Percentiles rank a stretch among this genome's conserved stretches.
Conservation (phyloP, 2,113 vertebrate species). For the Alethe castanea region DNA sequence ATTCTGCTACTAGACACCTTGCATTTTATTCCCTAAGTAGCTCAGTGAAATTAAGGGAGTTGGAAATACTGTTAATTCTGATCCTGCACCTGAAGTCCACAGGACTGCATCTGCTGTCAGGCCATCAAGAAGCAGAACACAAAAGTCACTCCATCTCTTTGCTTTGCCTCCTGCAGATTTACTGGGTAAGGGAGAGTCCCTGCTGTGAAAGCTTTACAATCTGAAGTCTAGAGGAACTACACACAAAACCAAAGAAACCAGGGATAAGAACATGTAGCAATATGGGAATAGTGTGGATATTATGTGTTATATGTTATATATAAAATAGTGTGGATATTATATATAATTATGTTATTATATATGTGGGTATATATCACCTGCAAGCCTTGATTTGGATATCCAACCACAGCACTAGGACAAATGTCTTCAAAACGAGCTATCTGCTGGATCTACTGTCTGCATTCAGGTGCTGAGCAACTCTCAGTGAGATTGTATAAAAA, state of each 20-base stretch:
- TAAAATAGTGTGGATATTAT: too few relatives aligned
- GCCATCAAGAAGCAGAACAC: not conserved
- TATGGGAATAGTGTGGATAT: not conserved
- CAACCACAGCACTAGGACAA: not conserved
- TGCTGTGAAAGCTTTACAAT: not conserved
- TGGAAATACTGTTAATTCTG: not conserved
- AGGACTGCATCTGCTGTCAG: not conserved
- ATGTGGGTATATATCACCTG: not conserved
- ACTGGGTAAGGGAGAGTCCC: not conserved
- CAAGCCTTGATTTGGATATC: not conserved
- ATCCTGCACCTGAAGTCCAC: not conserved
- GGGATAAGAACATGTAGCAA: not conserved
- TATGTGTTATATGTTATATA: too few relatives aligned
- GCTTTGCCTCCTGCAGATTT: not conserved
- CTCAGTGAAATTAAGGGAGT: not conserved
- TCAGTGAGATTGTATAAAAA: not conserved
- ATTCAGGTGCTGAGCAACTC: not conserved
- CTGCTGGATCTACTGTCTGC: not conserved
- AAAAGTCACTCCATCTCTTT: not conserved
- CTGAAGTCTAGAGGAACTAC: not conserved
- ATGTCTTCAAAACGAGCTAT: not conserved
- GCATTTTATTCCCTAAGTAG: not conserved
- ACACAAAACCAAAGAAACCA: not conserved
- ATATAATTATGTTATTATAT: too few relatives aligned
- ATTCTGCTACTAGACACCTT: not conserved